These are phyloP conservation scores for Caenorhabditis latens DNA, from an alignment of 1,140 invertebrate genomes.

Conservation along the genomic window DNA sequence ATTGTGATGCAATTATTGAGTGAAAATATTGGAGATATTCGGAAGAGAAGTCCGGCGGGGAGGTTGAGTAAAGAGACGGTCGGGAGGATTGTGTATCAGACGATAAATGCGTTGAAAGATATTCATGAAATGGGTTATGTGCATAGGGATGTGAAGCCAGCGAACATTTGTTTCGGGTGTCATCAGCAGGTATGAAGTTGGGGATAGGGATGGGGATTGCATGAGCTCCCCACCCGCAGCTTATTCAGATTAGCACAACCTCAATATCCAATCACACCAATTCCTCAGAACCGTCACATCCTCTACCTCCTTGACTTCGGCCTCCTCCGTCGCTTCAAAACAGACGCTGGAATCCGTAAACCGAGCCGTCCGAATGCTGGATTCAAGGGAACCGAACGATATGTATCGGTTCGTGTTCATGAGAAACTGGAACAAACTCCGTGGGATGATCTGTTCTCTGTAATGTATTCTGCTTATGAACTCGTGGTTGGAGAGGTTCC, in stretches of 20 bases:
- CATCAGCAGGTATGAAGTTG: neutral
- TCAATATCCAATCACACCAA: too few relatives aligned
- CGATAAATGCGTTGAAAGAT: slow-evolving; percentile 78
- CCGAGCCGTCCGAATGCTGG: slow-evolving; percentile 91
- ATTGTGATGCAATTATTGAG: slow-evolving; percentile 85
- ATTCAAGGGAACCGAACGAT: slow-evolving; percentile 95
- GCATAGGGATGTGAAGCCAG: slow-evolving; percentile 96
- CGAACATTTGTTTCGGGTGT: slow-evolving; percentile 60
- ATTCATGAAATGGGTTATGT: slow-evolving; percentile 82
- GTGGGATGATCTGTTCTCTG: slow-evolving; percentile 95
- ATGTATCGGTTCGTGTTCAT: slow-evolving; percentile 98
- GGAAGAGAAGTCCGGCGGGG: slow-evolving; percentile 88
- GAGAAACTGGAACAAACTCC: slow-evolving; percentile 85
- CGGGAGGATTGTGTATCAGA: slow-evolving; percentile 93
- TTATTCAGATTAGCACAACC: too few relatives aligned
- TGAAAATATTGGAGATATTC: slow-evolving; percentile 93
- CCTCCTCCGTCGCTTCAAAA: slow-evolving; percentile 93
- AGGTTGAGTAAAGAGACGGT: slow-evolving; percentile 95
- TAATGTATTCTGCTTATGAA: slow-evolving; percentile 81
- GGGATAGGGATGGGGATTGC: too few relatives aligned
- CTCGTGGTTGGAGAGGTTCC: slow-evolving; percentile 97
- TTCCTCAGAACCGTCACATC: slow-evolving; percentile 65
- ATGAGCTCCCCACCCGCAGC: too few relatives aligned
- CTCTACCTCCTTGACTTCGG: slow-evolving; percentile 92
- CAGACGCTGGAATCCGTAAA: slow-evolving; percentile 90